Percentiles rank a stretch among this genome's conserved stretches.
Evolutionary conservation across 2,113 vertebrate genomes (phyloP).

Genomic region (Picathartes gymnocephalus): DNA sequence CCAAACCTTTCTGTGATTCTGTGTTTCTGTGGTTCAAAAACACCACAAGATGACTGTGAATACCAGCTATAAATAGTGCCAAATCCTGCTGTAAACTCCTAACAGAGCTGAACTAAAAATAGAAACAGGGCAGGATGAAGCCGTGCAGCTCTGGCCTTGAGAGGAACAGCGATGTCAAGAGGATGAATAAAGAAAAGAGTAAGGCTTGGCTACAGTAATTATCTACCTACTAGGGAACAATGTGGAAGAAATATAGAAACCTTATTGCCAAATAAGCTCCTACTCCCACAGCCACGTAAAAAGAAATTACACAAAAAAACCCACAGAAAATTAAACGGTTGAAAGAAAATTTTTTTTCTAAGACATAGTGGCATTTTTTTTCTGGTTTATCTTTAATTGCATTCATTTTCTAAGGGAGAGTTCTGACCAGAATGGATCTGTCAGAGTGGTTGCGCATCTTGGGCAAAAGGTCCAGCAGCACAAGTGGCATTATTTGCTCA

Average conservation of each 20-base stretch:
- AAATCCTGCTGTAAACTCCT: neutral
- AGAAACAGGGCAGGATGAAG: neutral
- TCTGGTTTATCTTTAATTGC: neutral
- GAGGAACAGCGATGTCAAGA: neutral
- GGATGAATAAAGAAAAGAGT: neutral
- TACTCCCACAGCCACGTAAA: neutral
- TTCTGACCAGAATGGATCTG: neutral
- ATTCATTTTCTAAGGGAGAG: neutral
- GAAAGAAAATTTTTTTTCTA: neutral
- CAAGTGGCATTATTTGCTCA: neutral
- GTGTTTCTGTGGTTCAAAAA: accelerated
- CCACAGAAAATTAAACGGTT: neutral
- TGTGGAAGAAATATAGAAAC: slow-evolving; percentile 26
- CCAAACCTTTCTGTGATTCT: neutral
- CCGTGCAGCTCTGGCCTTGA: neutral
- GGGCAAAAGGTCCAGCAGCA: neutral
- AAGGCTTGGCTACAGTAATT: slow-evolving; percentile 8
- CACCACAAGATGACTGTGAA: neutral
- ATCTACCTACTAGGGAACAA: neutral
- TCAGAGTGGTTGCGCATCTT: neutral
- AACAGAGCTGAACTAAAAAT: neutral
- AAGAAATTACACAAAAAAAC: neutral
- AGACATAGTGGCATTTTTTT: neutral
- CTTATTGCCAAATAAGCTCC: neutral
- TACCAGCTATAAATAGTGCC: neutral